Evolutionary conservation across 2,888 invertebrate species (phyloP).

Genomic region (Acrobasis consociella): DNA sequence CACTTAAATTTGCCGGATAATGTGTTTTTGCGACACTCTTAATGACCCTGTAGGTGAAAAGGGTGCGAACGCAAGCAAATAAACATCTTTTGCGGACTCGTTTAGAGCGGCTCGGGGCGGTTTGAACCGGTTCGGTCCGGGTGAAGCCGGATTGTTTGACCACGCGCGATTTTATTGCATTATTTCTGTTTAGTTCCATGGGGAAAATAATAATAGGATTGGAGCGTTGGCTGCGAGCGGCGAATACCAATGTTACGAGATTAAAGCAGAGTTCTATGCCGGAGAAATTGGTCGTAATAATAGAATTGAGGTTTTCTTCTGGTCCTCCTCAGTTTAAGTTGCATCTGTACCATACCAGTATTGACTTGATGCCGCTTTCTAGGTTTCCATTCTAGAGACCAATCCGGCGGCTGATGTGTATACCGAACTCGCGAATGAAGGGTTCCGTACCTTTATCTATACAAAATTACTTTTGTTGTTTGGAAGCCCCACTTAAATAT

Average conservation of each 20-base stretch:
- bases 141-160: slow-evolving; percentile 16
- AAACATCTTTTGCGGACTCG: slow-evolving; percentile 47
- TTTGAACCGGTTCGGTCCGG: not conserved
- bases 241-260: not conserved
- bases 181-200: slow-evolving; percentile 9
- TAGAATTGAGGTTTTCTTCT: no score
- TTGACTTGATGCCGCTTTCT: no score
- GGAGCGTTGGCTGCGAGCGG: not conserved
- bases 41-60: slow-evolving; percentile 50
- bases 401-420: no score
- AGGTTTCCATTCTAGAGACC: no score
- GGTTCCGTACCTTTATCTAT: no score
- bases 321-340: no score
- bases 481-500: no score
- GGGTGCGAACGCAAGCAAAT: slow-evolving; percentile 45
- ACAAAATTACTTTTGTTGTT: no score
- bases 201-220: not conserved
- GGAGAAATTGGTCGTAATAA: no score
- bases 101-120: slow-evolving; percentile 7
- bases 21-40: slow-evolving; percentile 57
- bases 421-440: no score
- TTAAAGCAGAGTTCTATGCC: no score
- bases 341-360: no score
- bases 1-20: slow-evolving; percentile 58
- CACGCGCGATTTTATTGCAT: slow-evolving; percentile 14